Conservation (phyloP, 2,797 vertebrate species). For the Danionella dracula region DNA sequence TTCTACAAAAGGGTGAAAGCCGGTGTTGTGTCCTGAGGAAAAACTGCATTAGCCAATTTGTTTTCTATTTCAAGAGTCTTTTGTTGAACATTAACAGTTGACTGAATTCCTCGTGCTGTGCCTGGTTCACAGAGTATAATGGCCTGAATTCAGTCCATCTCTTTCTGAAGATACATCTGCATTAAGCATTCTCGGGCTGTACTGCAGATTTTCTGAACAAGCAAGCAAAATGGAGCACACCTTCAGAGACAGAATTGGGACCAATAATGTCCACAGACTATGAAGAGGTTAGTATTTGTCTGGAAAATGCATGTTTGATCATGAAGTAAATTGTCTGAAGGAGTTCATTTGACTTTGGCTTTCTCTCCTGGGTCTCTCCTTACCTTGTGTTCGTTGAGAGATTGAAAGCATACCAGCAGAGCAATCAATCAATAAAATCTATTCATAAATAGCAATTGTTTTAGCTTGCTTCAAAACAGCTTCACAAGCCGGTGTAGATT, state of each 20-base stretch:
- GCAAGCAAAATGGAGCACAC: constrained; percentile 66
- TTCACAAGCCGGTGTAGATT: too few relatives aligned
- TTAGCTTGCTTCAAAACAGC: too few relatives aligned
- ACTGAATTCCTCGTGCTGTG: not conserved
- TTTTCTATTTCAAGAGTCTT: constrained; percentile 32
- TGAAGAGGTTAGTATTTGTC: constrained; percentile 69
- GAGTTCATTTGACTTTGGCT: too few relatives aligned
- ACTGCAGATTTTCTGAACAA: constrained; percentile 58
- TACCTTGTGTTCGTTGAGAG: too few relatives aligned
- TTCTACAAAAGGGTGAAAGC: not conserved
- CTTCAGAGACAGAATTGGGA: constrained; percentile 58
- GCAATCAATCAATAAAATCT: too few relatives aligned
- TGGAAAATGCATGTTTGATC: too few relatives aligned
- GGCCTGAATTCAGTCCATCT: constrained; percentile 52
- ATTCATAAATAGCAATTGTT: too few relatives aligned
- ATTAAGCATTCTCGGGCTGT: constrained; percentile 47
- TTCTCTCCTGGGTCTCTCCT: too few relatives aligned
- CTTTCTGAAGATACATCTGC: constrained; percentile 23
- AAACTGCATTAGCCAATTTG: constrained; percentile 42
- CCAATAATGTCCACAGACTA: constrained; percentile 77
- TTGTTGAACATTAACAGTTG: constrained; percentile 16
- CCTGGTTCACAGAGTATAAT: constrained; percentile 51
- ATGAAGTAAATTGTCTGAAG: too few relatives aligned
- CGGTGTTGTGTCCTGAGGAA: constrained; percentile 42
- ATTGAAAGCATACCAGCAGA: too few relatives aligned